A percentile compares a stretch with the other conserved stretches of the same genome.
Evolutionary conservation across 92 coral and sea anemone species (phyloP).

Genomic region (Epizoanthus rinbou): DNA sequence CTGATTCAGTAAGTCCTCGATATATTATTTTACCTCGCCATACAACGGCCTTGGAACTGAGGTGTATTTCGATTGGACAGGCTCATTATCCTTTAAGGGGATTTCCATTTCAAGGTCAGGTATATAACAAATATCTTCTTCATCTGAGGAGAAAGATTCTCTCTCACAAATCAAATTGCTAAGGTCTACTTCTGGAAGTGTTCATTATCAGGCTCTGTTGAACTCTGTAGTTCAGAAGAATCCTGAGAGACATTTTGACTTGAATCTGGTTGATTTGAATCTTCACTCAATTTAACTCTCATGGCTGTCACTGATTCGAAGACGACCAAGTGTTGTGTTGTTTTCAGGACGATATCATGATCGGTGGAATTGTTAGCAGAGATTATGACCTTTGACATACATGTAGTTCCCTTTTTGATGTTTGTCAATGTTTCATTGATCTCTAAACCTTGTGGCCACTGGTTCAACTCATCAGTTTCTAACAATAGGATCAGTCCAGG

Average conservation of each 20-base stretch:
- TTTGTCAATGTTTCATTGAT: slow-evolving; percentile 47
- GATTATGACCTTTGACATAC: slow-evolving; percentile 29
- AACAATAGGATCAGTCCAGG: no score
- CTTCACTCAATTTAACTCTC: slow-evolving; percentile 37
- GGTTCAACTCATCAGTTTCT: slow-evolving; percentile 36
- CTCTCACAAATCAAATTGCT: slow-evolving; percentile 16
- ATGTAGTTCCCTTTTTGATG: no score
- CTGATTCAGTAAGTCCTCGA: slow-evolving; percentile 53
- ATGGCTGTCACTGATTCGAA: slow-evolving; percentile 36
- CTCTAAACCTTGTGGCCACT: slow-evolving; percentile 55
- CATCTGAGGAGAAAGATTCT: no score
- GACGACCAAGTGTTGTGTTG: slow-evolving; percentile 40
- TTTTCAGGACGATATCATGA: slow-evolving; percentile 38
- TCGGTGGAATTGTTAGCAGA: slow-evolving; percentile 35
- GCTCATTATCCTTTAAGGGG: no score
- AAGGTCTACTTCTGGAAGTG: slow-evolving; percentile 18
- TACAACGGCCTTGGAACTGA: no score
- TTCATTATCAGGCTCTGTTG: slow-evolving; percentile 4
- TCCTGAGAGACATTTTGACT: not conserved
- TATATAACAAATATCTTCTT: no score
- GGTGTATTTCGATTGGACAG: no score
- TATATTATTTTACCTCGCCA: no score
- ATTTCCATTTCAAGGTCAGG: no score
- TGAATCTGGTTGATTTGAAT: slow-evolving; percentile 10
- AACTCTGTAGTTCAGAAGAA: not conserved